A percentile compares a stretch with the other conserved stretches of the same genome.
Evolutionary conservation across 2,797 vertebrate species (phyloP).

Genomic region (Scleropages formosus): DNA sequence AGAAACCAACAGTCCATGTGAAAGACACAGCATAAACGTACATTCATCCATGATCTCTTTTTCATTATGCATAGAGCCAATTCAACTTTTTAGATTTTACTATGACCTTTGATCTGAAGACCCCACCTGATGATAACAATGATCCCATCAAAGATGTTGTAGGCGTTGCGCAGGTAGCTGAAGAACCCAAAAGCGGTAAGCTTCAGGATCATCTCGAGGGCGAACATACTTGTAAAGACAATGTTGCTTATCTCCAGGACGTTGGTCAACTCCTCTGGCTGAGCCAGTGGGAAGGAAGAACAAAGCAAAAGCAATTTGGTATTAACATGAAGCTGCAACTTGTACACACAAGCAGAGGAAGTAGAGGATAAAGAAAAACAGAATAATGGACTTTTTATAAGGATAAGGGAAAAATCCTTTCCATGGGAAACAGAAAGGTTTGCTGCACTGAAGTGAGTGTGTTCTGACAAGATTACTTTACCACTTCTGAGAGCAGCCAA

Average conservation of each 20-base stretch:
- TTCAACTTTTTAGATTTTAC: no score
- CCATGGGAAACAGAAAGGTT: not conserved
- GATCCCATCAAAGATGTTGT: constrained; percentile 81
- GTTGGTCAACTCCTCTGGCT: constrained; percentile 84
- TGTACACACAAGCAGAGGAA: not conserved
- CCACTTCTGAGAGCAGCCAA: not conserved
- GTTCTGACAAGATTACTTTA: not conserved
- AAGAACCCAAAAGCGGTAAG: constrained; percentile 84
- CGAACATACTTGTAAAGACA: constrained; percentile 87
- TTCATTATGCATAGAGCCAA: no score
- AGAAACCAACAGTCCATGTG: not conserved
- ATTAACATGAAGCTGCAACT: not conserved
- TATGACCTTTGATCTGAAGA: not conserved
- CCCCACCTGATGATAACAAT: constrained; percentile 84
- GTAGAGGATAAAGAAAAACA: not conserved
- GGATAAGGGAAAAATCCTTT: not conserved
- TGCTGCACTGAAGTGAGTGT: not conserved
- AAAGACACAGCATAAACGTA: not conserved
- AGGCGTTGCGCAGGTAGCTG: constrained; percentile 82
- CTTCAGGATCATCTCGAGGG: constrained; percentile 86
- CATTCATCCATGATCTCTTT: no score
- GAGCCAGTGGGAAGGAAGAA: constrained; percentile 20
- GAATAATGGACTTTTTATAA: not conserved
- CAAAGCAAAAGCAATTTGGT: not conserved
- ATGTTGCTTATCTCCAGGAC: constrained; percentile 86